Percentiles rank a stretch among this genome's conserved stretches.
phyloP scores from a whole-genome alignment of 2,113 vertebrate genomes.

The Semnornis frantzii region DNA sequence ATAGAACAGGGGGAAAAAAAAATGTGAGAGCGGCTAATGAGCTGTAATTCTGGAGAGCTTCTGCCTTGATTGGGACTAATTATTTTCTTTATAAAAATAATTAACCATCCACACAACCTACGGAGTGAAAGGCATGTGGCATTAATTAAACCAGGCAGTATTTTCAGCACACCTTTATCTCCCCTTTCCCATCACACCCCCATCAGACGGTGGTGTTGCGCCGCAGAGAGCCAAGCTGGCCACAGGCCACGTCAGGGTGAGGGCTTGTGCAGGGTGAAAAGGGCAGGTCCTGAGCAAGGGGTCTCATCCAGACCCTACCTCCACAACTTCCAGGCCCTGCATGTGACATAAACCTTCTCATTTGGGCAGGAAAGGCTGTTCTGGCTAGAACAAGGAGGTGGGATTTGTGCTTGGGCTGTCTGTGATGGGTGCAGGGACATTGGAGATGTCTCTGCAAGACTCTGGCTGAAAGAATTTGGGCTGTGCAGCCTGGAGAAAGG shows the following conservation, averaged over 20 bases:
- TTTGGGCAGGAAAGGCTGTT: background rate
- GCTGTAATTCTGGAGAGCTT: conserved; percentile 72
- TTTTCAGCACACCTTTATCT: conserved; percentile 30
- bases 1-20: conserved; percentile 49
- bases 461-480: no score
- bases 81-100: conserved; percentile 79
- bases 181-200: background rate
- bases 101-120: conserved; percentile 62
- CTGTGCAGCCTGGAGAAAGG: no score
- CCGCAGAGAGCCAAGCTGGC: background rate
- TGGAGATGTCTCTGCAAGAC: background rate
- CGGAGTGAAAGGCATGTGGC: conserved; percentile 44
- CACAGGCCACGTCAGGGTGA: fast-evolving
- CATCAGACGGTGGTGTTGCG: fast-evolving
- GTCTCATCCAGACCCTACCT: background rate
- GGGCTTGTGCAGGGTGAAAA: background rate
- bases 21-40: conserved; percentile 68
- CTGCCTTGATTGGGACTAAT: conserved; percentile 78
- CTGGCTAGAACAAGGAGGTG: background rate
- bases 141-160: conserved; percentile 35
- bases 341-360: fast-evolving
- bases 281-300: background rate
- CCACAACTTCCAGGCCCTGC: background rate
- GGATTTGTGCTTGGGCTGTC: fast-evolving
- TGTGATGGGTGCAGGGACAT: fast-evolving